These are phyloP conservation scores for Clunio marinus DNA, from an alignment of 2,888 invertebrate species.

Conservation along the genomic window DNA sequence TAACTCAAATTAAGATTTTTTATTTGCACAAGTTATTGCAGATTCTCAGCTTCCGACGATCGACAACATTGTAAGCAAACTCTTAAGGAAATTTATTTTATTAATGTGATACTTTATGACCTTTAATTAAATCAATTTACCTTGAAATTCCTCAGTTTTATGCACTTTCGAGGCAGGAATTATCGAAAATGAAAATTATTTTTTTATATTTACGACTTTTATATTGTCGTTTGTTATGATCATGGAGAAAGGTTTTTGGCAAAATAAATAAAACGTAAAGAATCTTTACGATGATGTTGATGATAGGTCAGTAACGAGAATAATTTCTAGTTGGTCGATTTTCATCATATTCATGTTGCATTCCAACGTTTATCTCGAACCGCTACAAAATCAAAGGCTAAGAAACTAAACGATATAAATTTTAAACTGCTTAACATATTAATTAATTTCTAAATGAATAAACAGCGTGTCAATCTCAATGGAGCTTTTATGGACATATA, in stretches of 20 bases:
- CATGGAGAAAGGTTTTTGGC: background rate
- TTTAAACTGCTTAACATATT: constrained; percentile 13
- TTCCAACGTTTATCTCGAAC: too few species aligned
- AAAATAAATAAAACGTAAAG: constrained; percentile 1
- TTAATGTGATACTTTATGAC: background rate
- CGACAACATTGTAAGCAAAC: background rate
- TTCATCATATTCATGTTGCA: too few species aligned
- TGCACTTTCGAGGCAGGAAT: background rate
- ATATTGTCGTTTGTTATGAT: background rate
- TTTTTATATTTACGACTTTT: constrained; percentile 2
- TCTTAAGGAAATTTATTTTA: background rate
- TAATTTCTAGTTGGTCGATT: too few species aligned
- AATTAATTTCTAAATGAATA: constrained; percentile 28
- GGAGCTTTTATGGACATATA: constrained; percentile 24
- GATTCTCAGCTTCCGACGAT: background rate
- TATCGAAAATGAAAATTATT: background rate
- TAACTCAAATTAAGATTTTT: too few species aligned
- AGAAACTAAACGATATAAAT: too few species aligned
- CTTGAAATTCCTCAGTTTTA: background rate
- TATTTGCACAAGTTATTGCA: too few species aligned
- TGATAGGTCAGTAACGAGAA: too few species aligned
- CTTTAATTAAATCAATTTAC: constrained; percentile 9
- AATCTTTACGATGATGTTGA: background rate
- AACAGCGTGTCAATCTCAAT: constrained; percentile 18
- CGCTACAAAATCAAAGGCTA: background rate